Evolutionary conservation across 2,113 vertebrate genomes (phyloP).

Genomic region (Grammomys dolichurus): DNA sequence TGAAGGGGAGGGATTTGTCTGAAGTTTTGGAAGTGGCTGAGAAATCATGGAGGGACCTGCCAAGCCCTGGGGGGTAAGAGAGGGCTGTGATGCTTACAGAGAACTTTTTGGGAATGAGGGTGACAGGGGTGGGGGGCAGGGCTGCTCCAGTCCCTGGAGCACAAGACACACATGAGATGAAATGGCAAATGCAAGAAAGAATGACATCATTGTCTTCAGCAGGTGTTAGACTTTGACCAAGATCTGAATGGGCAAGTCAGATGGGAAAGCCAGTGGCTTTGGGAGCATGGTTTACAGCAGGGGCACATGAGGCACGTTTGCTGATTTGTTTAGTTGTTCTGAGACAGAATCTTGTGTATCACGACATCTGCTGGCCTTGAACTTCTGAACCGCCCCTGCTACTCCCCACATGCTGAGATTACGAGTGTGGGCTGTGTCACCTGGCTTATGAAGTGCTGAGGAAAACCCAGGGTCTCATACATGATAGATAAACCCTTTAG

Average conservation of each 20-base stretch:
- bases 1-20: neutral
- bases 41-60: accelerated
- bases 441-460: neutral
- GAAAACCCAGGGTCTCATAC: neutral
- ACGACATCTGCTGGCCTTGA: neutral
- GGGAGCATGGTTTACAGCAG: neutral
- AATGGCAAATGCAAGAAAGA: no score
- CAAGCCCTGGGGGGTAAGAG: neutral
- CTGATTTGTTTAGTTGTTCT: neutral
- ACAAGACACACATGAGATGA: no score
- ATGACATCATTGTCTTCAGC: no score
- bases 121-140: accelerated
- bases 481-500: neutral
- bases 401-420: neutral
- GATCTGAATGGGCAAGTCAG: no score
- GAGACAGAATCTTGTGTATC: neutral
- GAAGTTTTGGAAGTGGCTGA: neutral
- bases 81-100: neutral
- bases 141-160: neutral
- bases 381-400: neutral
- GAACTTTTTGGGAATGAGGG: neutral
- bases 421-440: neutral
- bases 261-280: accelerated
- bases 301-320: neutral
- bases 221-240: no score